A percentile compares a stretch with the other conserved stretches of the same genome.
Evolutionary conservation across 2,797 vertebrate genomes (phyloP).

Genomic region (Echeneis naucrates): DNA sequence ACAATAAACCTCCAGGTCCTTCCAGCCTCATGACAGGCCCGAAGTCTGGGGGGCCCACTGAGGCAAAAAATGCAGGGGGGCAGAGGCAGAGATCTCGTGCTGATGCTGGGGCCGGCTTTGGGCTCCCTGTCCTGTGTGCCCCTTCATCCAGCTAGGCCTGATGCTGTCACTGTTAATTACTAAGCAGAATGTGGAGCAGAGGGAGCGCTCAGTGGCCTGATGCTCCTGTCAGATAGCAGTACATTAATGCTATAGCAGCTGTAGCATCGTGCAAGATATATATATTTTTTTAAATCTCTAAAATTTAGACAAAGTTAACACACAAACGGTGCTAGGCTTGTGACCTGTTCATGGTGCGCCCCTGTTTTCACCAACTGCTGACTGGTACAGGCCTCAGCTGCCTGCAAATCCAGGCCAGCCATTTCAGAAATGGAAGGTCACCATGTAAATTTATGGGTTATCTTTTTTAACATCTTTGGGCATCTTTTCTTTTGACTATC

Average conservation of each 20-base stretch:
- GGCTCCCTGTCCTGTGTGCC: slow-evolving; percentile 60
- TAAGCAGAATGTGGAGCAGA: slow-evolving; percentile 74
- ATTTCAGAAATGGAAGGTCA: too few species aligned
- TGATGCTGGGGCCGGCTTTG: slow-evolving; percentile 54
- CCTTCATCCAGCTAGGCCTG: slow-evolving; percentile 58
- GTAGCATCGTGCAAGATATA: background rate
- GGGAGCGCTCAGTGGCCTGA: slow-evolving; percentile 47
- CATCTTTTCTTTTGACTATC: background rate
- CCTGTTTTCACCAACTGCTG: background rate
- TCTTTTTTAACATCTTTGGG: too few species aligned
- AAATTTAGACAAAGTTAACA: too few species aligned
- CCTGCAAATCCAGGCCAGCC: background rate
- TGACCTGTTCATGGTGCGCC: background rate
- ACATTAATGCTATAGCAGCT: slow-evolving; percentile 32
- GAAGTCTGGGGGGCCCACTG: slow-evolving; percentile 56
- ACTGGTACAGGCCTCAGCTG: background rate
- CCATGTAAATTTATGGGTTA: background rate
- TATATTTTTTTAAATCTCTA: too few species aligned
- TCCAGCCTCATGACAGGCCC: slow-evolving; percentile 73
- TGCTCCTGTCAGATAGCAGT: slow-evolving; percentile 39
- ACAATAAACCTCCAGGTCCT: slow-evolving; percentile 77
- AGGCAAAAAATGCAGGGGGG: slow-evolving; percentile 34
- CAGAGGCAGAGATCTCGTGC: slow-evolving; percentile 46
- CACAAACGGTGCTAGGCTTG: background rate
- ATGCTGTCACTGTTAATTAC: slow-evolving; percentile 81